Evolutionary conservation across 2,888 invertebrate genomes (phyloP).

Genomic region (Melipona bicolor): DNA sequence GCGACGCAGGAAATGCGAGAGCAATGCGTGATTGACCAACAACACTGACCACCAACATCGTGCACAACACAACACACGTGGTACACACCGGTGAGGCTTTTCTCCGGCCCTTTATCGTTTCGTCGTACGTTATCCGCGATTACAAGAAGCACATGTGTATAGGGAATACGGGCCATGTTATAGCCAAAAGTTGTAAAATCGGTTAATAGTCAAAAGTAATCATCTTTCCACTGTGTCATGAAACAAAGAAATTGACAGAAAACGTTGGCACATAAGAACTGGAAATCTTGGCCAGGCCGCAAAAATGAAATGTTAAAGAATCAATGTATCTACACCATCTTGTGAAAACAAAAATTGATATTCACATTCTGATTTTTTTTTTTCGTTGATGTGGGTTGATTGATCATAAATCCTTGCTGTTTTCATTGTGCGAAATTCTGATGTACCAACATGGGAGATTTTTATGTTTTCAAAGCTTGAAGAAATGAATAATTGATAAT

Average conservation of each 20-base stretch:
- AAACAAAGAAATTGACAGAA: background rate
- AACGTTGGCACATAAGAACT: background rate
- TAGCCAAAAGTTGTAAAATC: background rate
- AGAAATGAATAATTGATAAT: no score
- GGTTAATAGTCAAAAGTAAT: background rate
- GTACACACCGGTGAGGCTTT: conserved; percentile 22
- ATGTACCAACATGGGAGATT: no score
- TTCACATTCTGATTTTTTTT: no score
- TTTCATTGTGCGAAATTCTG: no score
- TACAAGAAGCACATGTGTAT: no score
- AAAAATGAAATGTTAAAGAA: no score
- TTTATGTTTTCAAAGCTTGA: no score
- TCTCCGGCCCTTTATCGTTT: conserved; percentile 52
- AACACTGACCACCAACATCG: conserved; percentile 65
- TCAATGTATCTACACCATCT: background rate
- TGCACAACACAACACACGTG: conserved; percentile 29
- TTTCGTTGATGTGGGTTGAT: no score
- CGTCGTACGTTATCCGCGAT: background rate
- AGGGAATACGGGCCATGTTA: background rate
- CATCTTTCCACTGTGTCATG: background rate
- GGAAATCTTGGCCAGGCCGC: background rate
- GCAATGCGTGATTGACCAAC: conserved; percentile 80
- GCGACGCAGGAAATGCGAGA: conserved; percentile 82
- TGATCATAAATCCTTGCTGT: no score
- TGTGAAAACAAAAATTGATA: background rate